These are phyloP conservation scores for Pseudomyrmex gracilis DNA, from an alignment of 1,140 invertebrate genomes.

Conservation along the genomic window DNA sequence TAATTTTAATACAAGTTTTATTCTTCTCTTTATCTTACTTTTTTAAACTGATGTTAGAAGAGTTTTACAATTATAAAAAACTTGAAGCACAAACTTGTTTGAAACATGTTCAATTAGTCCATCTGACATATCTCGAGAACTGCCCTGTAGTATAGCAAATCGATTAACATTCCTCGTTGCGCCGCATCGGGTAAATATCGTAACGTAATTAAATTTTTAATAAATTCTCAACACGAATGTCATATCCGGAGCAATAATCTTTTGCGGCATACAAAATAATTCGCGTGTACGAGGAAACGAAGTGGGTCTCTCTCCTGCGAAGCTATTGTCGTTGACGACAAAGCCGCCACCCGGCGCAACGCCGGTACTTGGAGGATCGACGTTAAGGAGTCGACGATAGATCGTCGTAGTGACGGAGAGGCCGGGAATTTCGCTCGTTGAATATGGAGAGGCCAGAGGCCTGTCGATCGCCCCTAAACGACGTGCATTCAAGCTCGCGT, in stretches of 20 bases:
- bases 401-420: constrained; percentile 75
- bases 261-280: constrained; percentile 61
- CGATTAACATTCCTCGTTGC: constrained; percentile 21
- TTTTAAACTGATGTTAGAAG: no score
- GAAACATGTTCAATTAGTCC: no score
- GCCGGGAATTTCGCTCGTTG: constrained; percentile 75
- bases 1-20: no score
- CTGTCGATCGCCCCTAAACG: constrained; percentile 79
- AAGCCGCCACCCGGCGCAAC: constrained; percentile 61
- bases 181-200: neutral
- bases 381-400: constrained; percentile 75
- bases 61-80: no score
- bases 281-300: constrained; percentile 63
- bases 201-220: constrained; percentile 52
- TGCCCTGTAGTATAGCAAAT: neutral
- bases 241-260: constrained; percentile 30
- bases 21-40: no score
- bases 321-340: constrained; percentile 72
- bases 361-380: constrained; percentile 63
- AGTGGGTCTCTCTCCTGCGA: constrained; percentile 67
- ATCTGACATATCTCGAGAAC: no score
- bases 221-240: constrained; percentile 24
- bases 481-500: constrained; percentile 75
- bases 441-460: constrained; percentile 77
- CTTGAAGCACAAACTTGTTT: no score